Evolutionary conservation across 2,888 invertebrate species (phyloP).

Genomic region (Meteorus cinctellus): DNA sequence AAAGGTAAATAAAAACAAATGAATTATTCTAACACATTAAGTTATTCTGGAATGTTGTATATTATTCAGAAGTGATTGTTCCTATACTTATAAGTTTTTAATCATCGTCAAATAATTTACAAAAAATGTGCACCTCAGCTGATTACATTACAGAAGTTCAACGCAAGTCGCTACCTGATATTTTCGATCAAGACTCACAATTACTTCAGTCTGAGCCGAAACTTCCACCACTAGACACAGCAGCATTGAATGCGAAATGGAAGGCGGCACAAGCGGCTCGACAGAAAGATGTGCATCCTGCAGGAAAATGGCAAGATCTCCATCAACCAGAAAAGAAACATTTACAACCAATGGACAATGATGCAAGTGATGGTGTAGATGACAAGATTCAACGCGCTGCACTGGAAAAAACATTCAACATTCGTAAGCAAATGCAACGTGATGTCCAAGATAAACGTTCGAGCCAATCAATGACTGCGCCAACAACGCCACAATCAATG

Average conservation of each 20-base stretch:
- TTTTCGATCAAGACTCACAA: constrained; percentile 70
- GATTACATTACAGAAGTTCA: constrained; percentile 63
- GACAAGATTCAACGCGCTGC: constrained; percentile 70
- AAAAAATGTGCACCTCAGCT: constrained; percentile 16
- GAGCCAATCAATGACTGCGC: constrained; percentile 57
- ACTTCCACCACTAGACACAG: constrained; percentile 66
- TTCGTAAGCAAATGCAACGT: constrained; percentile 70
- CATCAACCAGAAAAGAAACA: constrained; percentile 73
- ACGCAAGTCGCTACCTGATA: constrained; percentile 68
- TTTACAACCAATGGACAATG: constrained; percentile 60
- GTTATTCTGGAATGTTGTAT: background rate
- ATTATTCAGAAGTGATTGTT: constrained; percentile 31
- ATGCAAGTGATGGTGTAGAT: constrained; percentile 68
- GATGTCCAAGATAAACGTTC: constrained; percentile 68
- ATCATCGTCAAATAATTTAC: constrained; percentile 25
- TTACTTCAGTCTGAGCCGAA: constrained; percentile 69
- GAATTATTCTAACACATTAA: background rate
- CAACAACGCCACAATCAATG: constrained; percentile 63
- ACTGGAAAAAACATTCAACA: constrained; percentile 67
- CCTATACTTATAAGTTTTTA: constrained; percentile 35
- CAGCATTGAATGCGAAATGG: constrained; percentile 70
- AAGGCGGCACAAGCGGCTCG: constrained; percentile 69
- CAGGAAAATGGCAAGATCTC: constrained; percentile 73
- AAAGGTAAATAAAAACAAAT: constrained; percentile 62
- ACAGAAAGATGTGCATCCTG: constrained; percentile 57